Evolutionary conservation across 1,140 invertebrate species (phyloP).

Genomic region (Stegodyphus dumicola): DNA sequence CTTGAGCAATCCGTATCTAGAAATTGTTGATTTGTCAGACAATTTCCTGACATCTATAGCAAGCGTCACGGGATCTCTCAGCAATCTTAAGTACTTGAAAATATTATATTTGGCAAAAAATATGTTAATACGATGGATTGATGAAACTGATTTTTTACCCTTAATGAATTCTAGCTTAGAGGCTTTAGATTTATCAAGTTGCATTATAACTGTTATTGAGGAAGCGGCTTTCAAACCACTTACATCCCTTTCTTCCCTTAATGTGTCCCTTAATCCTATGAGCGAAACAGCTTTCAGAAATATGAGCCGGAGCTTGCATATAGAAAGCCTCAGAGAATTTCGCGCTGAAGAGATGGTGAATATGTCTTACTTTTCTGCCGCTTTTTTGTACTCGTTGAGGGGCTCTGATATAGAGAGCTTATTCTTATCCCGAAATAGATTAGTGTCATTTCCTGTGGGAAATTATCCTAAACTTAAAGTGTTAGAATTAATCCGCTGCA

Average conservation of each 20-base stretch:
- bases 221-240: neutral
- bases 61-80: neutral
- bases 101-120: slow-evolving; percentile 4
- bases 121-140: neutral
- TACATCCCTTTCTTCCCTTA: neutral
- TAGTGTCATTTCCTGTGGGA: neutral
- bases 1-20: neutral
- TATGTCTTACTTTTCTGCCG: neutral
- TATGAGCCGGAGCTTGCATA: neutral
- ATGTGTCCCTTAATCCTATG: neutral
- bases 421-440: neutral
- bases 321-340: neutral
- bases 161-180: neutral
- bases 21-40: neutral
- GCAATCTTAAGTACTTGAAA: neutral
- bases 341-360: neutral
- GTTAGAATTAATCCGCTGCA: neutral
- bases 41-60: neutral
- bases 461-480: neutral
- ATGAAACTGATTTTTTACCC: neutral
- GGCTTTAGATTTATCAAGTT: neutral
- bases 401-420: neutral
- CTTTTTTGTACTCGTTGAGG: neutral
- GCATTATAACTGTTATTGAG: neutral
- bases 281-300: neutral